Base-by-base conservation (phyloP, 2,888 invertebrate species). In the Stictocephala bisonia region DNA sequence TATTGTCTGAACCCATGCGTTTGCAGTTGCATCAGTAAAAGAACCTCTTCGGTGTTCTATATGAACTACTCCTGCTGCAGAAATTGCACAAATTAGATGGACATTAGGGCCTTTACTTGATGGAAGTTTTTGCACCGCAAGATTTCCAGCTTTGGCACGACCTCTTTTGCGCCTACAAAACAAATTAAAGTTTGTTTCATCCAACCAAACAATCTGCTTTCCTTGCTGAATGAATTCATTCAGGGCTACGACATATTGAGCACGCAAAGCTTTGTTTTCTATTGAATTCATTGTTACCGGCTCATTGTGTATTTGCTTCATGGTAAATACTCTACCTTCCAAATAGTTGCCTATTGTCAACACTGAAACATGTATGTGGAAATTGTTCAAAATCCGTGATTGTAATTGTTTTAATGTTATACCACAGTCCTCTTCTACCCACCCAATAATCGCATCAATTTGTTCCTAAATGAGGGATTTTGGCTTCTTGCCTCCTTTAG, bases 31-130 rank as follows among this genome's bases (percentile, higher is more conserved):
- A 27, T 31, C 22, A 1, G 64, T 64, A n/a, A 64, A 64, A 22
- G 40, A 64, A 0, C 64, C 64, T 31, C 40, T 64, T 40, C 64
- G 29, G 1, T 35, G 26, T 0, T 64, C 20, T 11, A 35, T 41
- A n/a, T 1, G n/a, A 9, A 64, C 2, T 1, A 64, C 31, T 15
- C 64, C 40, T 18, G 40, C 64, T 40, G 64, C 64, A 1, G 64
- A 64, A 20, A 64, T 64, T 18, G 64, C 64, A 35, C 40, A 64
- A 3, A 64, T 64, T 41, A 64, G 18, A n/a, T 60, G 60, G 9
- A 31, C 60, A 40, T 60, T 58, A 7, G 58, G 58, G 2, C 58
- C 58, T 58, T 26, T 58, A 27, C 58, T 58, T 53, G 53, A 20
- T 3, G 29, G 58, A 4, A 31, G 29, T 18, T 1, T 31, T 15